Evolutionary conservation across 2,113 vertebrate genomes (phyloP).

Genomic region (Guaruba guarouba): DNA sequence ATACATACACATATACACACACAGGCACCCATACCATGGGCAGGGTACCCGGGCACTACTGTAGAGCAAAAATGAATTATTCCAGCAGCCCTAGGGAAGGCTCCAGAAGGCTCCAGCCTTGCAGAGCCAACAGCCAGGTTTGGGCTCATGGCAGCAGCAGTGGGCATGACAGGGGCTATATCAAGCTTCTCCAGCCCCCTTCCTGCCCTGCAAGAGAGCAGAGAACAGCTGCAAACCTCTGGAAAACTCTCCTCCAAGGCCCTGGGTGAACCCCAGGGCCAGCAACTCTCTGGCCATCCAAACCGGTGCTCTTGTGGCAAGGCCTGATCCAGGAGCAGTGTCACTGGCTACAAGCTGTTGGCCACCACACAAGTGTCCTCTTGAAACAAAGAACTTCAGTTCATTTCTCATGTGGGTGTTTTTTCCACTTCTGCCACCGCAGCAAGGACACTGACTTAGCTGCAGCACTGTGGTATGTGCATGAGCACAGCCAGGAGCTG

Average conservation of each 20-base stretch:
- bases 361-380: not conserved
- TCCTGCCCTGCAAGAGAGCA: not conserved
- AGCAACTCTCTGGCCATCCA: not conserved
- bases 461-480: not conserved
- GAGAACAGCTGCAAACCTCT: not conserved
- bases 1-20: too few species aligned
- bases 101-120: not conserved
- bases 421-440: not conserved
- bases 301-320: accelerated
- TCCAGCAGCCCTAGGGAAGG: not conserved
- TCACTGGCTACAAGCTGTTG: not conserved
- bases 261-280: not conserved
- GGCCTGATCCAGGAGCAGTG: not conserved
- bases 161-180: accelerated
- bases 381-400: slow-evolving; percentile 10
- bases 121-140: not conserved
- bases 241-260: not conserved
- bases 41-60: not conserved
- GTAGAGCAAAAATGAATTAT: not conserved
- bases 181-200: not conserved
- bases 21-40: not conserved
- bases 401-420: not conserved
- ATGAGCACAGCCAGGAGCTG: not conserved
- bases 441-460: slow-evolving; percentile 18
- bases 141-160: not conserved